These are phyloP conservation scores for Thymallus thymallus DNA, from an alignment of 2,113 vertebrate species.

Conservation along the genomic window DNA sequence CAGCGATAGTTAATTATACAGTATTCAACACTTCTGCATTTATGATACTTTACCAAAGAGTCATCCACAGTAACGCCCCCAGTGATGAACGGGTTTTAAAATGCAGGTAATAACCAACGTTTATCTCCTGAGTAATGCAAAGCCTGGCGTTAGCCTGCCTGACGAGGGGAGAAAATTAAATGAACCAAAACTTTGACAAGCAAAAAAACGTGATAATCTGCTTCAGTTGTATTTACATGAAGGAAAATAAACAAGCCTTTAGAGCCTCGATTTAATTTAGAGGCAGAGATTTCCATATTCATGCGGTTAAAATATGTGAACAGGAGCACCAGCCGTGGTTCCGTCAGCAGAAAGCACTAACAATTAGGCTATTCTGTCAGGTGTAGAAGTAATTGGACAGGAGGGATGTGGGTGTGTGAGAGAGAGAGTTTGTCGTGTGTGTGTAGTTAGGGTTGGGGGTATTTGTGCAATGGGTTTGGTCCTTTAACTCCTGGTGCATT, in stretches of 20 bases:
- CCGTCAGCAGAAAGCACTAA: conserved; percentile 37
- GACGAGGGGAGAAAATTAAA: conserved; percentile 11
- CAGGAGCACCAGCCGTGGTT: conserved; percentile 43
- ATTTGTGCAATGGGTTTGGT: not conserved
- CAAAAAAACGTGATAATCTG: conserved; percentile 42
- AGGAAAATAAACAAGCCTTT: conserved; percentile 15
- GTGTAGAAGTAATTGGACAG: conserved; percentile 50
- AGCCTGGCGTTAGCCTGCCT: not conserved
- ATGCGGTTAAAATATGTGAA: conserved; percentile 49
- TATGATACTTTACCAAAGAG: too few relatives aligned
- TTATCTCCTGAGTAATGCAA: too few relatives aligned
- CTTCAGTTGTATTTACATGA: conserved; percentile 37
- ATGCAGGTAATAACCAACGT: too few relatives aligned
- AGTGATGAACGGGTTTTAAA: too few relatives aligned
- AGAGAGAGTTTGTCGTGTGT: conserved; percentile 10
- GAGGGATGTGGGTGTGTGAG: not conserved
- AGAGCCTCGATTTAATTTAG: too few relatives aligned
- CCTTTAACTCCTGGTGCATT: not conserved
- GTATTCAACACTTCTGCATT: too few relatives aligned
- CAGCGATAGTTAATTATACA: too few relatives aligned
- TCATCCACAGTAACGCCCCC: too few relatives aligned
- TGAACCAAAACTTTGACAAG: conserved; percentile 36
- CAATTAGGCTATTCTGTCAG: conserved; percentile 59
- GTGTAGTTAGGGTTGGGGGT: not conserved
- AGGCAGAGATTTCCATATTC: conserved; percentile 59